Evolutionary conservation across 2,797 vertebrate species (phyloP).

Genomic region (Syndactyla subalaris): DNA sequence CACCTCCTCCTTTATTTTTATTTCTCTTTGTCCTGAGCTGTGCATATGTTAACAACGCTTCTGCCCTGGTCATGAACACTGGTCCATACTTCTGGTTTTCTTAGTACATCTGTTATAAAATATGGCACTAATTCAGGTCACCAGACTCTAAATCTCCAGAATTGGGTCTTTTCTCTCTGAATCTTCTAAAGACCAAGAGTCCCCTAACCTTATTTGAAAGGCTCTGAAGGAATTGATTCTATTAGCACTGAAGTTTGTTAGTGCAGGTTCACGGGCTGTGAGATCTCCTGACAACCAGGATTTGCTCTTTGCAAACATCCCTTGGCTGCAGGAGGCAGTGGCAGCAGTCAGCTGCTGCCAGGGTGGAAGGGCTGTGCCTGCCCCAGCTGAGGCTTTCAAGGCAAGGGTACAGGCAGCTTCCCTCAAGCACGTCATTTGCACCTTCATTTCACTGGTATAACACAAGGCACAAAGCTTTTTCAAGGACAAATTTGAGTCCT

Average conservation of each 20-base stretch:
- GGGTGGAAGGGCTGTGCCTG: neutral
- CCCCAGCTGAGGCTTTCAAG: neutral
- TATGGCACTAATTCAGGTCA: constrained; percentile 16
- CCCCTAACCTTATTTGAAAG: constrained; percentile 8
- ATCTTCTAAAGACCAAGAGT: neutral
- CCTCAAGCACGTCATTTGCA: neutral
- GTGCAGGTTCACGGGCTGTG: neutral
- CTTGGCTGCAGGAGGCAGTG: neutral
- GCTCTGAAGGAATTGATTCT: neutral
- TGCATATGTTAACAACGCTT: neutral
- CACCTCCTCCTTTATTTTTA: neutral
- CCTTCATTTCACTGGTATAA: neutral
- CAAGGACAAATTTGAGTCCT: neutral
- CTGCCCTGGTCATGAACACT: neutral
- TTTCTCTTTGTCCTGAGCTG: neutral
- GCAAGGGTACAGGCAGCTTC: neutral
- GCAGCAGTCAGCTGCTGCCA: neutral
- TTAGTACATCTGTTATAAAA: neutral
- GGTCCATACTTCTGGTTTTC: neutral
- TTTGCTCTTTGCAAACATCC: neutral
- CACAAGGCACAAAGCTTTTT: neutral
- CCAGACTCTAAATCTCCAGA: neutral
- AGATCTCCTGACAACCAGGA: neutral
- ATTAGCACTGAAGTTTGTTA: constrained; percentile 8
- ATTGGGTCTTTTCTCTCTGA: neutral